A percentile compares a stretch with the other conserved stretches of the same genome.
These are phyloP conservation scores for Pelobates cultripes DNA, from an alignment of 2,797 vertebrate species.

Conservation along the genomic window DNA sequence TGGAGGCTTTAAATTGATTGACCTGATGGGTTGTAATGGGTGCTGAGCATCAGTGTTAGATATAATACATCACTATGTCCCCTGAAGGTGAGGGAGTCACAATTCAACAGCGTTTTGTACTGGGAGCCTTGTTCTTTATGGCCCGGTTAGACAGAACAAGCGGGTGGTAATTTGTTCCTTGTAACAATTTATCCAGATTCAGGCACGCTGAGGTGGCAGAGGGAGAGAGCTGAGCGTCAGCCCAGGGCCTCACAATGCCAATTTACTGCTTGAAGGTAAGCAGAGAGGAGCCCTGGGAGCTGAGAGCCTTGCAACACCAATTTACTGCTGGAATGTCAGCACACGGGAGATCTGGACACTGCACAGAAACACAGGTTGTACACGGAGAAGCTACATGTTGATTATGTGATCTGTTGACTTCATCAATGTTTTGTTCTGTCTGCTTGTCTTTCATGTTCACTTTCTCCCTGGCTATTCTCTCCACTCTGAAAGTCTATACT, in stretches of 20 bases:
- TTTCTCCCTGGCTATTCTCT: too few species aligned
- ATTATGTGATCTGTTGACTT: too few species aligned
- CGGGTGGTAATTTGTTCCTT: slow-evolving; percentile 38
- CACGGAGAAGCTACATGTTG: neutral
- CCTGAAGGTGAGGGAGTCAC: slow-evolving; percentile 47
- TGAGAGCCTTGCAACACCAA: slow-evolving; percentile 28
- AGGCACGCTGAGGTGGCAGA: neutral
- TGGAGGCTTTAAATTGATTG: slow-evolving; percentile 25
- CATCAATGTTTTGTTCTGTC: neutral
- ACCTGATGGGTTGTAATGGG: slow-evolving; percentile 35
- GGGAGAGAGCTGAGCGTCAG: slow-evolving; percentile 13
- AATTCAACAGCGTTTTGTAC: slow-evolving; percentile 48
- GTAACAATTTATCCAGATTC: slow-evolving; percentile 47
- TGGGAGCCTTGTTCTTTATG: slow-evolving; percentile 43
- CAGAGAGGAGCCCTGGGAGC: neutral
- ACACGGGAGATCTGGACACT: neutral
- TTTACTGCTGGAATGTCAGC: slow-evolving; percentile 22
- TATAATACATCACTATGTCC: slow-evolving; percentile 39
- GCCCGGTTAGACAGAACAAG: slow-evolving; percentile 41
- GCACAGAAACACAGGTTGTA: neutral
- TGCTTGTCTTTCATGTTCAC: neutral
- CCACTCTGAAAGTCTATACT: too few species aligned
- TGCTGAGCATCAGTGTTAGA: neutral
- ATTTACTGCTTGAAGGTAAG: slow-evolving; percentile 24
- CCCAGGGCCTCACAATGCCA: slow-evolving; percentile 27